Evolutionary conservation across 2,113 vertebrate genomes (phyloP).

Genomic region (Anguilla japonica): DNA sequence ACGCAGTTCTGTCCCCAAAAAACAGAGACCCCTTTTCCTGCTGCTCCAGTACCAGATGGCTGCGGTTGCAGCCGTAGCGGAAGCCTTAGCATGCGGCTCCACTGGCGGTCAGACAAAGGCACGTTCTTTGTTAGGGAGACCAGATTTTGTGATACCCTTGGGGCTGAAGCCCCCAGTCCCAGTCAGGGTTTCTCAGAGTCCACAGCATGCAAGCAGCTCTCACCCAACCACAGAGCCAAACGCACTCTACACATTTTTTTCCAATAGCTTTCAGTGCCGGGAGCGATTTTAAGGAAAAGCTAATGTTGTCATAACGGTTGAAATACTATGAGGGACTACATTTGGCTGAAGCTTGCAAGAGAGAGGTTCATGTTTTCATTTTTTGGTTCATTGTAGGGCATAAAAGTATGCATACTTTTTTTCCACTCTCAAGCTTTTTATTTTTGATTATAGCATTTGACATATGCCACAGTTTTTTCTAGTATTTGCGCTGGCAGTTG

Average conservation of each 20-base stretch:
- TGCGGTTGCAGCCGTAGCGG: conserved; percentile 19
- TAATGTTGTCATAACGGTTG: conserved; percentile 40
- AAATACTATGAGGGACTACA: conserved; percentile 43
- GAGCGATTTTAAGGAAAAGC: conserved; percentile 46
- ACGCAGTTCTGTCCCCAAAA: conserved; percentile 12
- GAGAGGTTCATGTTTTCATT: conserved; percentile 28
- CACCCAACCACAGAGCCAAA: conserved; percentile 26
- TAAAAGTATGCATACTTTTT: background rate
- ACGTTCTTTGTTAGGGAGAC: conserved; percentile 21
- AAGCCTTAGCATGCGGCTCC: conserved; percentile 29
- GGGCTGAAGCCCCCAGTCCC: background rate
- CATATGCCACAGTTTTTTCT: conserved; percentile 41
- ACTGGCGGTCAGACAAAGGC: conserved; percentile 35
- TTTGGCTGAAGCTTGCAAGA: conserved; percentile 52
- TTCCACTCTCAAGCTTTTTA: background rate
- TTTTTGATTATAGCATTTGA: conserved; percentile 40
- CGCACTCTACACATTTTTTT: conserved; percentile 32
- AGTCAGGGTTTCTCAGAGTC: conserved; percentile 23
- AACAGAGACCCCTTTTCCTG: conserved; percentile 24
- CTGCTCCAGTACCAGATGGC: conserved; percentile 33
- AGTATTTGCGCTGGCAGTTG: background rate
- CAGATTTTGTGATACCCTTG: background rate
- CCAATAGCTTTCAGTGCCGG: conserved; percentile 46
- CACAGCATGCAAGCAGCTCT: conserved; percentile 3
- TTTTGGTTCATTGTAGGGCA: background rate